These are phyloP conservation scores for Rhabditoides inermis DNA, from an alignment of 2,888 invertebrate species.

Conservation along the genomic window DNA sequence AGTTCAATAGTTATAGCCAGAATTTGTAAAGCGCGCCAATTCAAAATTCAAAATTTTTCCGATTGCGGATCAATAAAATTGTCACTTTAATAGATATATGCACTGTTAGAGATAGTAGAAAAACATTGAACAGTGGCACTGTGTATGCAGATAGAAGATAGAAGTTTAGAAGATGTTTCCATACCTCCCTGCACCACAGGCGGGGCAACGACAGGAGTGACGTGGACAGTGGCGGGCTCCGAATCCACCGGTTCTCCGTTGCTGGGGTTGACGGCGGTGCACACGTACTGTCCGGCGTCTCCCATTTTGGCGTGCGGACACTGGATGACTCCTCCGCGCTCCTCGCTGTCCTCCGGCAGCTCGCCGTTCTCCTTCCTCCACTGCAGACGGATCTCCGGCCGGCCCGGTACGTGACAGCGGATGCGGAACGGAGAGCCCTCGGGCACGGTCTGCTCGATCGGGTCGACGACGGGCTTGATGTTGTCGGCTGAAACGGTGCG, in stretches of 20 bases:
- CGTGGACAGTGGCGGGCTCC: conserved; percentile 38
- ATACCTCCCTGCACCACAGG: no score
- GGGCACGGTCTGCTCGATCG: conserved; percentile 63
- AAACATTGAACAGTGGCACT: no score
- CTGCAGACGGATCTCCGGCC: conserved; percentile 25
- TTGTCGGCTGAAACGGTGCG: no score
- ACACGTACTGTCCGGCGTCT: conserved; percentile 48
- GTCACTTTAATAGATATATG: no score
- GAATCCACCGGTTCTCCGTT: conserved; percentile 37
- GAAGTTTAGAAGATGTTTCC: no score
- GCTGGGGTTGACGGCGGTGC: conserved; percentile 37
- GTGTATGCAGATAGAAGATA: no score
- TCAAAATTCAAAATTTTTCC: no score
- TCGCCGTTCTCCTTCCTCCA: conserved; percentile 23
- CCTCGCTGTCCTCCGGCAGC: conserved; percentile 18
- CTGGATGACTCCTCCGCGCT: conserved; percentile 17
- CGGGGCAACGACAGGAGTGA: conserved; percentile 14
- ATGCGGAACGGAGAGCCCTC: conserved; percentile 62
- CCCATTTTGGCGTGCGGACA: conserved; percentile 25
- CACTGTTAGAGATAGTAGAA: no score
- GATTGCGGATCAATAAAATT: no score
- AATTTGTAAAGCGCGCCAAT: no score
- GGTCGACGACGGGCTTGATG: conserved; percentile 51
- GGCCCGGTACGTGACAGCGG: conserved; percentile 59
- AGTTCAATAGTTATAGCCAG: no score